Conservation (phyloP, 1,140 invertebrate species). For the Sesamia nonagrioides region DNA sequence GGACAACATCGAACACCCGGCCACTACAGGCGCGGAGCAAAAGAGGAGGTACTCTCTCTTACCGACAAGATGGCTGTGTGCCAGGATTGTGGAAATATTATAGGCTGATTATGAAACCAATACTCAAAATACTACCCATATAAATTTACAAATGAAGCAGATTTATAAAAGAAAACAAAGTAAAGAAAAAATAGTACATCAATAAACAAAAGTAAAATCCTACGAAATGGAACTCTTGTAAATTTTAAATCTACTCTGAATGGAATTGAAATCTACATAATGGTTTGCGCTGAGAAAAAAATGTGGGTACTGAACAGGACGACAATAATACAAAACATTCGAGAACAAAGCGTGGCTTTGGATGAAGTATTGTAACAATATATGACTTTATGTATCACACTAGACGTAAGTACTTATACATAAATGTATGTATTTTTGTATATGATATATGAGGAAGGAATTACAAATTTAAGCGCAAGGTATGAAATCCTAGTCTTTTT, state of each 20-base stretch:
- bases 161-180: background rate
- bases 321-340: conserved; percentile 51
- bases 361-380: conserved; percentile 38
- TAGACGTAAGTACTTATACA: background rate
- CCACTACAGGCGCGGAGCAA: no score
- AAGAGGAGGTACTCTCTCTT: no score
- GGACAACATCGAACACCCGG: no score
- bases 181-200: conserved; percentile 20
- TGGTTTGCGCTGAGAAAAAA: conserved; percentile 51
- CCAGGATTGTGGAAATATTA: no score
- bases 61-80: no score
- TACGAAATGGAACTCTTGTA: conserved; percentile 50
- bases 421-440: background rate
- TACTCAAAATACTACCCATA: no score
- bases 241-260: conserved; percentile 55
- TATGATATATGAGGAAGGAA: background rate
- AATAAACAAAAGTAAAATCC: conserved; percentile 49
- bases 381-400: background rate
- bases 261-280: conserved; percentile 55
- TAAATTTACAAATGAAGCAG: background rate
- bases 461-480: no score
- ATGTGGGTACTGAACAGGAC: conserved; percentile 44
- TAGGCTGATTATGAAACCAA: no score
- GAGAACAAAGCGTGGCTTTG: conserved; percentile 40
- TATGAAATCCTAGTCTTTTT: no score